Conservation (phyloP, 2,888 invertebrate genomes). For the Agrotis clavis region DNA sequence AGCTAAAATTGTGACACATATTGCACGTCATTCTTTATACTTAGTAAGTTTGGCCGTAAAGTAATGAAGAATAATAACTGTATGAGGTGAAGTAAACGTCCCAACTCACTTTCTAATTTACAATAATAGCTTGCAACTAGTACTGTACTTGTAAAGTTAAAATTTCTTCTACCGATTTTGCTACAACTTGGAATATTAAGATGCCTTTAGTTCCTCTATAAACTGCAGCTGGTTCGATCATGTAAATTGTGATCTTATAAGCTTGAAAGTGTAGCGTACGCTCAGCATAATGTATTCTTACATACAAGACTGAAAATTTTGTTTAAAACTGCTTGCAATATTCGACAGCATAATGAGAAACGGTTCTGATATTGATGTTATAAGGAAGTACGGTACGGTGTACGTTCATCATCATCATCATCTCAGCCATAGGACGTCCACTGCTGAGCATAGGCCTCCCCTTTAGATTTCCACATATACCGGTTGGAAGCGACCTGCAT, state of each 20-base stretch:
- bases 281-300: conserved; percentile 16
- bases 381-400: neutral
- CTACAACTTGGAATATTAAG: too few species aligned
- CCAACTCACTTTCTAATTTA: too few species aligned
- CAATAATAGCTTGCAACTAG: too few species aligned
- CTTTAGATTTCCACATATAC: too few species aligned
- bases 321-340: conserved; percentile 5
- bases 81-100: neutral
- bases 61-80: conserved; percentile 3
- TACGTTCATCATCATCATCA: too few species aligned
- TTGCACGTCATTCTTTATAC: conserved; percentile 3
- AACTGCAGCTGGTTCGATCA: conserved; percentile 13
- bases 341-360: neutral
- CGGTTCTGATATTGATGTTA: neutral
- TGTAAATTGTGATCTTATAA: conserved; percentile 5
- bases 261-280: neutral
- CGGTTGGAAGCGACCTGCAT: too few species aligned
- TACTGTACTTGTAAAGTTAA: too few species aligned
- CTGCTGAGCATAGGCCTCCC: too few species aligned
- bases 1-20: conserved; percentile 13
- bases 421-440: too few species aligned
- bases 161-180: too few species aligned
- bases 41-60: neutral
- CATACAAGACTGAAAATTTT: conserved; percentile 11
- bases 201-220: neutral